Percentiles rank a stretch among this genome's conserved stretches.
phyloP scores from a whole-genome alignment of 2,797 vertebrate species.

The Adelosebastes latens region DNA sequence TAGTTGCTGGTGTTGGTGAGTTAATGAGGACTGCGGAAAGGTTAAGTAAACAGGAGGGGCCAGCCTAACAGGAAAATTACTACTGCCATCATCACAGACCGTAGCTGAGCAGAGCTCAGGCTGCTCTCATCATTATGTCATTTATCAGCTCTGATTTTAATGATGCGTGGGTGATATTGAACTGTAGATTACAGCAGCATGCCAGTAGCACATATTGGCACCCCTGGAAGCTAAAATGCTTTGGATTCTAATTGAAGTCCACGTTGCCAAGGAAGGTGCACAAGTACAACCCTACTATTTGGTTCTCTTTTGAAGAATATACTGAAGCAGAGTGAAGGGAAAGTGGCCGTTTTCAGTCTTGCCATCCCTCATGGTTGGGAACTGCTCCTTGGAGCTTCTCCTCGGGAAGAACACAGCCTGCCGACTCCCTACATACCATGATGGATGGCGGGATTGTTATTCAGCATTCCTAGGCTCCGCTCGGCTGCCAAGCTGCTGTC shows the following conservation, averaged over 20 bases:
- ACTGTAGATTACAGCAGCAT: constrained; percentile 59
- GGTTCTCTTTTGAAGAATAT: constrained; percentile 24
- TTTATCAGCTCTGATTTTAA: constrained; percentile 81
- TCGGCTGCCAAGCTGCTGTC: constrained; percentile 83
- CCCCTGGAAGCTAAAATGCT: constrained; percentile 24
- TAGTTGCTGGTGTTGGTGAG: constrained; percentile 75
- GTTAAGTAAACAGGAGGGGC: constrained; percentile 87
- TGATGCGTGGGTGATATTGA: constrained; percentile 69
- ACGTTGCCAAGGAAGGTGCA: constrained; percentile 3
- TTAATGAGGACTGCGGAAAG: constrained; percentile 86
- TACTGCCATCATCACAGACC: constrained; percentile 67
- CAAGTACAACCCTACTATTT: constrained; percentile 17
- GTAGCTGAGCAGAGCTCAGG: constrained; percentile 60
- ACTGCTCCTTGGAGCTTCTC: constrained; percentile 74
- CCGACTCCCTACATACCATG: constrained; percentile 79
- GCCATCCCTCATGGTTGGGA: constrained; percentile 63
- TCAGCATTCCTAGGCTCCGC: constrained; percentile 81
- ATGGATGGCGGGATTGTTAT: constrained; percentile 87
- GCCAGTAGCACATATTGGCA: constrained; percentile 34
- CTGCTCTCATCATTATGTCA: constrained; percentile 77
- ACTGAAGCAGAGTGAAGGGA: constrained; percentile 10
- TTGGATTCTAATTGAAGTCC: constrained; percentile 40
- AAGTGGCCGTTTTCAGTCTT: constrained; percentile 51
- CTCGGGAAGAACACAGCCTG: constrained; percentile 73
- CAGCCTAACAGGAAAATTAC: constrained; percentile 81